Evolutionary conservation across 2,113 vertebrate genomes (phyloP).

Genomic region (Lathamus discolor): DNA sequence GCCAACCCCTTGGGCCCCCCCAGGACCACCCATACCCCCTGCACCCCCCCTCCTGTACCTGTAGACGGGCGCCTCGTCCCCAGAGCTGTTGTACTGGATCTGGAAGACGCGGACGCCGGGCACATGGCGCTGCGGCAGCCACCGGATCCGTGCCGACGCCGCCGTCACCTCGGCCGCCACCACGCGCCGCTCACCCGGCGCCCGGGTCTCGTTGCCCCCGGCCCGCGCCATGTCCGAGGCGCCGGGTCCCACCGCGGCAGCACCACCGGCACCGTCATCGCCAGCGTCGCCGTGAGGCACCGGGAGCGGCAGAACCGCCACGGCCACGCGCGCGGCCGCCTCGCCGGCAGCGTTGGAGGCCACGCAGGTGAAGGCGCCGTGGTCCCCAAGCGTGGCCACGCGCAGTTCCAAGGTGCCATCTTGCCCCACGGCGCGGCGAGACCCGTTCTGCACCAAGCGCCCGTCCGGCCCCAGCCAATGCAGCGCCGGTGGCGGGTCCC

Average conservation of each 20-base stretch:
- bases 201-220: slow-evolving; percentile 84
- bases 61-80: too few relatives aligned
- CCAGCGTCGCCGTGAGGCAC: slow-evolving; percentile 68
- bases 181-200: slow-evolving; percentile 65
- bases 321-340: slow-evolving; percentile 83
- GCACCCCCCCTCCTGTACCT: too few relatives aligned
- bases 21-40: too few relatives aligned
- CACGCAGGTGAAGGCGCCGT: slow-evolving; percentile 89
- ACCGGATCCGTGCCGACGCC: too few relatives aligned
- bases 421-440: slow-evolving; percentile 80
- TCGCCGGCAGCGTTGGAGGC: slow-evolving; percentile 93
- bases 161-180: slow-evolving; percentile 23
- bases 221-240: slow-evolving; percentile 91
- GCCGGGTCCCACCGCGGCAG: slow-evolving; percentile 38
- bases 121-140: too few relatives aligned
- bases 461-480: slow-evolving; percentile 92
- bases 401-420: slow-evolving; percentile 91
- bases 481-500: slow-evolving; percentile 88
- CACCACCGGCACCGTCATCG: slow-evolving; percentile 49
- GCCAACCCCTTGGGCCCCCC: too few relatives aligned
- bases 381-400: slow-evolving; percentile 91
- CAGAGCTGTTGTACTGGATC: too few relatives aligned
- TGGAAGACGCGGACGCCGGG: too few relatives aligned
- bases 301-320: slow-evolving; percentile 88
- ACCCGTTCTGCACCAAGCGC: slow-evolving; percentile 88